A percentile compares a stretch with the other conserved stretches of the same genome.
phyloP scores from a whole-genome alignment of 2,113 vertebrate species.

The Gavialis gangeticus region DNA sequence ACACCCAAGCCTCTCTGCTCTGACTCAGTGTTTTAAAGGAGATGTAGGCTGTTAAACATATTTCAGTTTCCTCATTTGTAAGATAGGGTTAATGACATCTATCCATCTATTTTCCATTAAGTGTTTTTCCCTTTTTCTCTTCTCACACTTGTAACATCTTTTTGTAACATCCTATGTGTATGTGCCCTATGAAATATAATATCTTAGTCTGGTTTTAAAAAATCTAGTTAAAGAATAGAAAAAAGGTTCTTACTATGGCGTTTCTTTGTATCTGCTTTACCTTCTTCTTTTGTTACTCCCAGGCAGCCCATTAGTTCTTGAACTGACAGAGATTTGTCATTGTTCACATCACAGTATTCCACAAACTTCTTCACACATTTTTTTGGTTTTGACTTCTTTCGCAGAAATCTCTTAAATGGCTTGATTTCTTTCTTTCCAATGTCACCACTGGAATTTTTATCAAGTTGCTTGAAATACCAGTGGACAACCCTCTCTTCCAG shows the following conservation, averaged over 20 bases:
- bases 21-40: not conserved
- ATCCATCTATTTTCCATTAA: not conserved
- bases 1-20: not conserved
- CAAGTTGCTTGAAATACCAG: conserved; percentile 96
- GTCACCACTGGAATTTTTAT: conserved; percentile 93
- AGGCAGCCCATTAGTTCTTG: conserved; percentile 96
- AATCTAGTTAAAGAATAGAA: not conserved
- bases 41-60: not conserved
- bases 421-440: conserved; percentile 98
- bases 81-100: not conserved
- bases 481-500: conserved; percentile 96
- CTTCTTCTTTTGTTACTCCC: conserved; percentile 91
- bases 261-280: conserved; percentile 75
- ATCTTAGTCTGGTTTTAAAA: not conserved
- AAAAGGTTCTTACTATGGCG: conserved; percentile 73
- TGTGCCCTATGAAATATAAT: not conserved
- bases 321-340: conserved; percentile 91
- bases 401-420: conserved; percentile 93
- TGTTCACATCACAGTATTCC: conserved; percentile 95
- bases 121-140: not conserved
- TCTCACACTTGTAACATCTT: not conserved
- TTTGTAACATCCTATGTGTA: not conserved
- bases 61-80: not conserved
- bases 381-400: conserved; percentile 97
- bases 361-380: conserved; percentile 98